These are phyloP conservation scores for Lepidothrix coronata DNA, from an alignment of 2,113 vertebrate genomes.

Conservation along the genomic window DNA sequence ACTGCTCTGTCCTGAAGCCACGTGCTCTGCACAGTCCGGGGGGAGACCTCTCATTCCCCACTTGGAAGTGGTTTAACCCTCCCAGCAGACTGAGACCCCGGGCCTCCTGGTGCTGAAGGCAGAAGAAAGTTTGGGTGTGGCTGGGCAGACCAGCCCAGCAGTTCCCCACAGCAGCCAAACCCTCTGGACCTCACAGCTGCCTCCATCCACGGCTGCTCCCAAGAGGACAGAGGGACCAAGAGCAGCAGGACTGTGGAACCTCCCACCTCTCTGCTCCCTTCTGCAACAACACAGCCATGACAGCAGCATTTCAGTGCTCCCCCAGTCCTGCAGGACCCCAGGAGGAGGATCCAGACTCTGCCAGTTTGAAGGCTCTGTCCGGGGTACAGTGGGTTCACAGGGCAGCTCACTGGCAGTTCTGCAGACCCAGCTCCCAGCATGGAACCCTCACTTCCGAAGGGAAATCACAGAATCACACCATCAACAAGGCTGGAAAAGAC, in stretches of 20 bases:
- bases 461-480: background rate
- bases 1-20: background rate
- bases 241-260: background rate
- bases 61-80: background rate
- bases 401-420: background rate
- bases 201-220: background rate
- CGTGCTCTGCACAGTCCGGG: background rate
- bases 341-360: background rate
- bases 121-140: background rate
- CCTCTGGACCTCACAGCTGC: rapidly evolving
- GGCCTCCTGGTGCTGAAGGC: background rate
- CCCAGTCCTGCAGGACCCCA: background rate
- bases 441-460: background rate
- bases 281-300: background rate
- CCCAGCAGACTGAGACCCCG: background rate
- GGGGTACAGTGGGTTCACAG: rapidly evolving
- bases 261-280: background rate
- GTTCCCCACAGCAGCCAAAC: background rate
- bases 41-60: background rate
- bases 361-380: too few species aligned
- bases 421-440: background rate
- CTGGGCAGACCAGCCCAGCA: background rate
- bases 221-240: rapidly evolving
- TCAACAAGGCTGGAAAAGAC: too few species aligned
- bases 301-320: background rate